These are phyloP conservation scores for Crocallis elinguaria DNA, from an alignment of 2,888 invertebrate genomes.

Conservation along the genomic window DNA sequence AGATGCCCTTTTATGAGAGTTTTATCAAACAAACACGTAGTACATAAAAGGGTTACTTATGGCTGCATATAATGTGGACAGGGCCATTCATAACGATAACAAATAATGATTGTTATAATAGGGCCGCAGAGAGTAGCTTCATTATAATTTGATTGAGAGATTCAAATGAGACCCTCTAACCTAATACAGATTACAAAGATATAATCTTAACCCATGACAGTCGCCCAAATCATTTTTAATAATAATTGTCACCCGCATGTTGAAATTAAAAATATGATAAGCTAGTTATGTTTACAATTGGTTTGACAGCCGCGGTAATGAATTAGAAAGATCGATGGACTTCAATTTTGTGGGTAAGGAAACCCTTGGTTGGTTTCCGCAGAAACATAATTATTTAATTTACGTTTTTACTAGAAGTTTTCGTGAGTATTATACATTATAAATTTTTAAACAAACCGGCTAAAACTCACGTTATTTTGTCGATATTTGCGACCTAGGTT, in stretches of 20 bases:
- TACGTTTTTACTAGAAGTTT: no score
- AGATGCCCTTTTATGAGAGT: no score
- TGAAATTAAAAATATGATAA: not conserved
- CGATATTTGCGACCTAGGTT: no score
- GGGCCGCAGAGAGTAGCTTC: not conserved
- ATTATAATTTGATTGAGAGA: constrained; percentile 16
- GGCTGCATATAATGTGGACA: not conserved
- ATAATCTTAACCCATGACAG: constrained; percentile 8
- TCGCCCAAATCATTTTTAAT: constrained; percentile 12
- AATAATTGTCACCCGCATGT: constrained; percentile 22
- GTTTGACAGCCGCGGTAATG: not conserved
- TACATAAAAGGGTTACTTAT: no score
- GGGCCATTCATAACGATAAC: not conserved
- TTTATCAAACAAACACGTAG: no score
- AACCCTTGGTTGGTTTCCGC: no score
- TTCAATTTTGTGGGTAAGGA: no score
- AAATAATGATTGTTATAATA: not conserved
- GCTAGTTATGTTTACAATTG: not conserved
- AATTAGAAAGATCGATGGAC: no score
- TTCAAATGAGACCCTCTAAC: constrained; percentile 11
- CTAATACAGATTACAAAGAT: constrained; percentile 12
- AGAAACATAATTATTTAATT: no score
- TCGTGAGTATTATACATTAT: no score
- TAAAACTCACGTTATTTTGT: no score
- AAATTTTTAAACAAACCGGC: no score